Evolutionary conservation across 2,113 vertebrate species (phyloP), one percentile per base, ranked within the genome.

Genomic region (Hoplias malabaricus): DNA sequence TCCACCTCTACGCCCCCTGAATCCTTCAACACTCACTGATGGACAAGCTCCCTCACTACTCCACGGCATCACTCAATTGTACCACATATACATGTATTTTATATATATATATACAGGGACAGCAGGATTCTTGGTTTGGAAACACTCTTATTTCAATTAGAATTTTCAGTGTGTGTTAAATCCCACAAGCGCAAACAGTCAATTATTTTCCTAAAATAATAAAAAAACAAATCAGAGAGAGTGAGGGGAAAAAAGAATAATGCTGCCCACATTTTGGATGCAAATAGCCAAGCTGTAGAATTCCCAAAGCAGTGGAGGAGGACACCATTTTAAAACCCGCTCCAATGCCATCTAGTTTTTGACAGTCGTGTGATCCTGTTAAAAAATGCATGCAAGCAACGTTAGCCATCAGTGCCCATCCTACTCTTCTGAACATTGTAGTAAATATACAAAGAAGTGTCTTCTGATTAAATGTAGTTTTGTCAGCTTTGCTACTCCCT

Each of bases 161-260:
- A 65, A 80, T 83, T 83, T 76, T 74, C 79, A 77, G 83, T 79
- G 57, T 53, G 76, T 62, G 76, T 54, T 82, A 81, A 83, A 84
- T 76, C 76, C 83, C 80, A 82, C 81, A 73, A 75, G 80, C 78
- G 78, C 75, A 81, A 83, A 82, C 78, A 84, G 69, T 77, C 73
- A 78, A 79, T 76, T 38, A 78, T 84, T 80, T 69, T 68, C 69
- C 54, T 66, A 72, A 59, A n/a, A n/a, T n/a, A n/a, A n/a, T n/a
- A n/a, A n/a, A n/a, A n/a, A n/a, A n/a, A n/a, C n/a, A n/a, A n/a
- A n/a, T n/a, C n/a, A n/a, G n/a, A n/a, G n/a, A n/a, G n/a, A n/a
- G n/a, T n/a, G n/a, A n/a, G n/a, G n/a, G n/a, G n/a, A 59, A 79
- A 73, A 54, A 70, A 46, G 62, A 73, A 73, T 65, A 78, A 72